phyloP scores from a whole-genome alignment of 1,140 invertebrate species.

The Diorhabda sublineata region DNA sequence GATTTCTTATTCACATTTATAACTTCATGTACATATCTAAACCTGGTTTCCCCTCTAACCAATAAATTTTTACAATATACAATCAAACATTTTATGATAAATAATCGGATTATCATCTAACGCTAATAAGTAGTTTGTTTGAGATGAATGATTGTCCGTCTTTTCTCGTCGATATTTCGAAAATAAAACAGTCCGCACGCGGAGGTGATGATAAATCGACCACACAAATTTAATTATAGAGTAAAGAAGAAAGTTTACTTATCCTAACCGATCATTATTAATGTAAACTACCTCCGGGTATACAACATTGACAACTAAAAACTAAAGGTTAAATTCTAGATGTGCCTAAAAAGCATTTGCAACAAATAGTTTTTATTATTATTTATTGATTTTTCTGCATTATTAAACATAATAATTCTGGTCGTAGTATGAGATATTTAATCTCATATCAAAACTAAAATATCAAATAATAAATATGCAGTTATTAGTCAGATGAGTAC shows the following conservation, averaged over 20 bases:
- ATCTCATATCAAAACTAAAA: too few relatives aligned
- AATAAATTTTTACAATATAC: not conserved
- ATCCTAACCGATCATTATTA: slow-evolving; percentile 3
- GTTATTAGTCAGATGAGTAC: too few relatives aligned
- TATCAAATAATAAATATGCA: too few relatives aligned
- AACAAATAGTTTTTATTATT: too few relatives aligned
- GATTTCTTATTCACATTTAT: too few relatives aligned
- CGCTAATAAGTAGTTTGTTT: slow-evolving; percentile 17
- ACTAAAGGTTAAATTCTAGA: too few relatives aligned
- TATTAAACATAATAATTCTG: too few relatives aligned
- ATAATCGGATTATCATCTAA: slow-evolving; percentile 2
- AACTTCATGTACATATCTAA: not conserved
- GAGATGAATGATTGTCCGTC: slow-evolving; percentile 17
- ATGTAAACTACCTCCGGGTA: not conserved
- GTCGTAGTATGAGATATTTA: too few relatives aligned
- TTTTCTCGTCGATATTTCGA: slow-evolving; percentile 15
- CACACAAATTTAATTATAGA: slow-evolving; percentile 31
- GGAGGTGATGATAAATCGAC: slow-evolving; percentile 28
- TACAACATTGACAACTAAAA: slow-evolving; percentile 4
- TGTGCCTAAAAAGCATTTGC: too few relatives aligned
- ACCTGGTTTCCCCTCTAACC: not conserved
- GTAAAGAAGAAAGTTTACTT: not conserved
- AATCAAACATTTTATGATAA: not conserved
- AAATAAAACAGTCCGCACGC: slow-evolving; percentile 1
- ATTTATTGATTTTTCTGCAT: too few relatives aligned